Evolutionary conservation across 1,140 invertebrate genomes (phyloP).

Genomic region (Pseudomyrmex pallidus): DNA sequence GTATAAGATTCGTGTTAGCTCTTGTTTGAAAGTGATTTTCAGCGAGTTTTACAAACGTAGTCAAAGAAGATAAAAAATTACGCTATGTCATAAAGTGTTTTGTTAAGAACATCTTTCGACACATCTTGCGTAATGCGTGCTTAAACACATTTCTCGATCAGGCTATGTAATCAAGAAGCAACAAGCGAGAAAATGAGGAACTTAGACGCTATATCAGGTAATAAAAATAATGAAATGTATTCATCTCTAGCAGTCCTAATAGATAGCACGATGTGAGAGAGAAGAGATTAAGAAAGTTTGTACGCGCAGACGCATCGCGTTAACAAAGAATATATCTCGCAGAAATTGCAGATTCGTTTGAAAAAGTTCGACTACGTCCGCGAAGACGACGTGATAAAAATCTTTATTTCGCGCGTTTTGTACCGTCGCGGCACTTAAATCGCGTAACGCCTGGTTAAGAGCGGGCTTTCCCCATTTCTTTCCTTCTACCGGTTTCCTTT

Average conservation of each 20-base stretch:
- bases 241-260: constrained; percentile 39
- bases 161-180: neutral
- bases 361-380: constrained; percentile 63
- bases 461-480: constrained; percentile 13
- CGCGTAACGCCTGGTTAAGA: constrained; percentile 62
- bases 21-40: neutral
- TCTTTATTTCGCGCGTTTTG: constrained; percentile 65
- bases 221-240: neutral
- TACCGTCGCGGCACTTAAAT: constrained; percentile 65
- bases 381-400: constrained; percentile 63
- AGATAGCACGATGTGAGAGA: constrained; percentile 6
- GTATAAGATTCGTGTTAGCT: neutral
- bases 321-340: constrained; percentile 17
- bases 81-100: neutral
- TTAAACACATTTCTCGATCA: neutral
- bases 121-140: neutral
- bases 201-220: constrained; percentile 9
- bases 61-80: no score
- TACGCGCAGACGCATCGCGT: neutral
- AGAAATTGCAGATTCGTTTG: constrained; percentile 46
- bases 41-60: neutral
- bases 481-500: constrained; percentile 3
- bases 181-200: neutral
- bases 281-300: constrained; percentile 29
- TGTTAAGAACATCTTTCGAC: no score